Conservation (phyloP, 2,888 invertebrate genomes). For the Athrips mouffetella region DNA sequence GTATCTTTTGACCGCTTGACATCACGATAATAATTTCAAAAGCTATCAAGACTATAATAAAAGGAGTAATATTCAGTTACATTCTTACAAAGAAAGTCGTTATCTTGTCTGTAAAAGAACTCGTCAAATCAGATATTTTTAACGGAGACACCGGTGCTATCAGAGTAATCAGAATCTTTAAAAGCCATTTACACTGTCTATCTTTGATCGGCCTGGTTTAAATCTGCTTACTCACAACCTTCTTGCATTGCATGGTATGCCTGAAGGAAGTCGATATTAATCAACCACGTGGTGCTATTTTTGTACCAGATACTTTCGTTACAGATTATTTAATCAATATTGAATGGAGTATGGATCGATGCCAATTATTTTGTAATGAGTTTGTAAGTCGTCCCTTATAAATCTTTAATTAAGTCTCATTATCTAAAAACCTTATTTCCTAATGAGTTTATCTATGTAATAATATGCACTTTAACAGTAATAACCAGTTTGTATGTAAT, state of each 20-base stretch:
- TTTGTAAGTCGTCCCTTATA: too few relatives aligned
- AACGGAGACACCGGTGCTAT: background rate
- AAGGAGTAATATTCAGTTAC: background rate
- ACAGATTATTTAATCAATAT: background rate
- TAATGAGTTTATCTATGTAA: too few relatives aligned
- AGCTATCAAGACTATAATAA: background rate
- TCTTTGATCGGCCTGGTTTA: background rate
- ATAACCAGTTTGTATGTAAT: too few relatives aligned
- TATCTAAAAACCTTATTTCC: too few relatives aligned
- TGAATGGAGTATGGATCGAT: slow-evolving; percentile 9
- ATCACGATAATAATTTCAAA: background rate
- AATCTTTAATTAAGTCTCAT: too few relatives aligned
- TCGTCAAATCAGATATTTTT: too few relatives aligned
- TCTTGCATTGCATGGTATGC: background rate
- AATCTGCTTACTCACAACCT: slow-evolving; percentile 3
- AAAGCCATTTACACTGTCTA: background rate
- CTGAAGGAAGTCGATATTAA: background rate
- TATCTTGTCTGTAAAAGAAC: too few relatives aligned
- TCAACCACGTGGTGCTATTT: slow-evolving; percentile 7
- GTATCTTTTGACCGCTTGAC: slow-evolving; percentile 1
- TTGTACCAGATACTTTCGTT: slow-evolving; percentile 3
- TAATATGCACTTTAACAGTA: too few relatives aligned
- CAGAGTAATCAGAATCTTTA: background rate
- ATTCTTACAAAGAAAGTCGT: background rate
- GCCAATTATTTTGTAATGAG: slow-evolving; percentile 8